phyloP scores from a whole-genome alignment of 2,113 vertebrate genomes.

The Grantiella picta region DNA sequence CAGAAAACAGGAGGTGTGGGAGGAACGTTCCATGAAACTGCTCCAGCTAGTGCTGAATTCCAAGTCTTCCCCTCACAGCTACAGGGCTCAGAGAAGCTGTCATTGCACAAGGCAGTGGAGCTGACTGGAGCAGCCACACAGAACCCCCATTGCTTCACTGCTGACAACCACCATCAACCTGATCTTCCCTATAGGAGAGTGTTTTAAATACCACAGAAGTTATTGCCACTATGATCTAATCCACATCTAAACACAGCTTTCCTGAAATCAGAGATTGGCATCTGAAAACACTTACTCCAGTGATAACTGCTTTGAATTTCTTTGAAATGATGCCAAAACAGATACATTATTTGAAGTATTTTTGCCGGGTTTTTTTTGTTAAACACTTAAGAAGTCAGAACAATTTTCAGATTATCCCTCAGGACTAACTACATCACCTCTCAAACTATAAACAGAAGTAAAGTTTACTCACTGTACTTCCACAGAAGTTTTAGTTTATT shows the following conservation, averaged over 20 bases:
- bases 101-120: neutral
- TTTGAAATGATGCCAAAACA: constrained; percentile 23
- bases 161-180: neutral
- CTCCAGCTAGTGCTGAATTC: neutral
- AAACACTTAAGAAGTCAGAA: neutral
- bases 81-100: neutral
- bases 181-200: neutral
- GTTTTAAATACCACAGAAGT: constrained; percentile 36
- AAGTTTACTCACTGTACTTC: neutral
- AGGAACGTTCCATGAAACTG: neutral
- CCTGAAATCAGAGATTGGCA: neutral
- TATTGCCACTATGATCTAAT: constrained; percentile 36
- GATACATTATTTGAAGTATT: neutral
- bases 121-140: neutral
- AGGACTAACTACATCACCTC: neutral
- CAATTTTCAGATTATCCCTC: neutral
- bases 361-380: neutral
- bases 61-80: neutral
- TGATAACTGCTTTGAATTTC: constrained; percentile 24
- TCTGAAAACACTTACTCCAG: constrained; percentile 12
- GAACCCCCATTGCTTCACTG: neutral
- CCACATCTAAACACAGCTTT: constrained; percentile 45
- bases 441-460: neutral
- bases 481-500: neutral
- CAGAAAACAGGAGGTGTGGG: neutral